These are phyloP conservation scores for Piscicola geometra DNA, from an alignment of 2,888 invertebrate genomes.

Conservation along the genomic window DNA sequence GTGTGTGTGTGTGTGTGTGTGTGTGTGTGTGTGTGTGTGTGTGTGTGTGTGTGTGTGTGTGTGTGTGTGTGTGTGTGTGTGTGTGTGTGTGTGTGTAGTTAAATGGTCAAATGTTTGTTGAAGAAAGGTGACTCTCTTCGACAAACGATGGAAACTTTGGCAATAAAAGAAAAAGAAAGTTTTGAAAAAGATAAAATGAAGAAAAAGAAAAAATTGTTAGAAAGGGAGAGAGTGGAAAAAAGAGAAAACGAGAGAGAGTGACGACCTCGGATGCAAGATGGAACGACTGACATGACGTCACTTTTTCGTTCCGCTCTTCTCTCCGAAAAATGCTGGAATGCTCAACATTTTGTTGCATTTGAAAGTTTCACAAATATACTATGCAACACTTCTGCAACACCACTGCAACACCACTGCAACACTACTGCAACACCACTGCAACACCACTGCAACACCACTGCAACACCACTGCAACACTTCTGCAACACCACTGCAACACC, in stretches of 20 bases:
- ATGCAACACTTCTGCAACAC: too few relatives aligned
- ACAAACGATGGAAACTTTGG: neutral
- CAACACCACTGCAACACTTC: too few relatives aligned
- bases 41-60: slow-evolving; percentile 19
- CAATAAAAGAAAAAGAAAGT: too few relatives aligned
- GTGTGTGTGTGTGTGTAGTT: slow-evolving; percentile 20
- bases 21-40: slow-evolving; percentile 22
- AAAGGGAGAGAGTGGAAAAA: neutral
- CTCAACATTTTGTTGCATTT: too few relatives aligned
- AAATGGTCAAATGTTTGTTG: slow-evolving; percentile 13
- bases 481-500: too few relatives aligned
- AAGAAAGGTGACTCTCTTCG: too few relatives aligned
- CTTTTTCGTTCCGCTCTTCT: slow-evolving; percentile 32
- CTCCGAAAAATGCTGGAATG: too few relatives aligned
- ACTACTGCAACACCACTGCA: too few relatives aligned
- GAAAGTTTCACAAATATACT: too few relatives aligned
- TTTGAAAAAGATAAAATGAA: neutral
- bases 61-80: slow-evolving; percentile 17
- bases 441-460: too few relatives aligned
- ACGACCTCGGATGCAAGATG: neutral
- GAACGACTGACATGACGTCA: slow-evolving; percentile 29
- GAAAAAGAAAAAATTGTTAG: slow-evolving; percentile 5
- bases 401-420: too few relatives aligned
- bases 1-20: slow-evolving; percentile 7
- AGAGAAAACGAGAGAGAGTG: neutral